Percentiles rank a stretch among this genome's conserved stretches.
Evolutionary conservation across 2,113 vertebrate genomes (phyloP).

Genomic region (Meleagris gallopavo): DNA sequence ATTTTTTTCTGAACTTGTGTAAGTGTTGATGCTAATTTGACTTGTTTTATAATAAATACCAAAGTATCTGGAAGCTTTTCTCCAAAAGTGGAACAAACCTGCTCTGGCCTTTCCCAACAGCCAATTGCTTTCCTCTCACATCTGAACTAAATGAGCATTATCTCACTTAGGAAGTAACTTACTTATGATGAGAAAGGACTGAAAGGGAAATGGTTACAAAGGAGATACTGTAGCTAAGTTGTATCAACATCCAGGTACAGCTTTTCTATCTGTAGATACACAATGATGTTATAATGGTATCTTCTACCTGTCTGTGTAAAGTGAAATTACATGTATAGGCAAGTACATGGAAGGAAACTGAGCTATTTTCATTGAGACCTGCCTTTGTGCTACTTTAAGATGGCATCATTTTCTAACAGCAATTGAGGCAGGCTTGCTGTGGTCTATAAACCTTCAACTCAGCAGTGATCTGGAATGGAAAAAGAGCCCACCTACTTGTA

Average conservation of each 20-base stretch:
- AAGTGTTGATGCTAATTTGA: not conserved
- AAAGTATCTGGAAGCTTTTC: not conserved
- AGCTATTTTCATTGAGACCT: slow-evolving; percentile 3
- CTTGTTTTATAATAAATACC: not conserved
- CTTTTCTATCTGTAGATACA: not conserved
- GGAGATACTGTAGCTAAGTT: not conserved
- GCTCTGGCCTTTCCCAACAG: not conserved
- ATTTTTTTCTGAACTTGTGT: not conserved
- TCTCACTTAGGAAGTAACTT: not conserved
- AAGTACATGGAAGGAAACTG: not conserved
- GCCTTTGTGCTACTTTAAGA: slow-evolving; percentile 38
- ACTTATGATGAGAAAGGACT: not conserved
- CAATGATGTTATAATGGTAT: rapidly evolving
- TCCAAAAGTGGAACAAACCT: not conserved
- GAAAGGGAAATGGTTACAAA: not conserved
- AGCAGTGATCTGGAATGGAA: not conserved
- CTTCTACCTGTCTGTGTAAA: not conserved
- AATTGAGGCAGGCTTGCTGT: not conserved
- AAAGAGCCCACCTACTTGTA: slow-evolving; percentile 15
- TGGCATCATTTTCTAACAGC: not conserved
- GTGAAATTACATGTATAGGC: not conserved
- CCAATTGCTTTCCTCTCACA: not conserved
- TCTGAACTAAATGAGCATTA: not conserved
- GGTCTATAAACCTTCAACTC: slow-evolving; percentile 41
- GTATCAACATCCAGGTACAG: not conserved